Conservation (phyloP, 2,797 vertebrate genomes). For the Lerista edwardsae region DNA sequence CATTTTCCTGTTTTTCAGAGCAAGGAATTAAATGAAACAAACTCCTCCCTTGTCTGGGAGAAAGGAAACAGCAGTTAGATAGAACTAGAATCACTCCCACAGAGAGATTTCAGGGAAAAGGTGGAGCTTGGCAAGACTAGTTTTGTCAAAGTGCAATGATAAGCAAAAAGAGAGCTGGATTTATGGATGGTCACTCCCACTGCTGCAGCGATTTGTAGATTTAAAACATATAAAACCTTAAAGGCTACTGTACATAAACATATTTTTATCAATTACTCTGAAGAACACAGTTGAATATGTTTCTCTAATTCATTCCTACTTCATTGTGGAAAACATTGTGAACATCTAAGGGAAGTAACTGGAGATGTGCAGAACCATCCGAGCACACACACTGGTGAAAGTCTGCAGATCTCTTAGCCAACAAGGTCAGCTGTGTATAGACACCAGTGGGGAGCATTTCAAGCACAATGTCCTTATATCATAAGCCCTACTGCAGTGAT, state of each 20-base stretch:
- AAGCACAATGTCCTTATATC: no score
- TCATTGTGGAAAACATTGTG: no score
- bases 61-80: conserved; percentile 59
- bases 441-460: no score
- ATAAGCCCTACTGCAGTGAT: no score
- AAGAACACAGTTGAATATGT: conserved; percentile 45
- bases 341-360: no score
- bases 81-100: conserved; percentile 60
- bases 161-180: conserved; percentile 53
- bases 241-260: neutral
- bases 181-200: conserved; percentile 55
- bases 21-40: conserved; percentile 45
- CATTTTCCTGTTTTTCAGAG: conserved; percentile 52
- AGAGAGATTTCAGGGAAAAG: conserved; percentile 63
- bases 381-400: no score
- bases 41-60: conserved; percentile 69
- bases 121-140: conserved; percentile 60
- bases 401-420: no score
- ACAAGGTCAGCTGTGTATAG: no score
- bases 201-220: conserved; percentile 24
- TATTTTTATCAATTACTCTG: conserved; percentile 45
- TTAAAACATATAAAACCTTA: neutral
- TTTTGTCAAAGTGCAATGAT: conserved; percentile 64
- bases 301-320: no score
- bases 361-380: no score